Percentiles rank a stretch among this genome's conserved stretches.
Evolutionary conservation across 1,140 invertebrate genomes (phyloP).

Genomic region (Tetragnatha versicolor): DNA sequence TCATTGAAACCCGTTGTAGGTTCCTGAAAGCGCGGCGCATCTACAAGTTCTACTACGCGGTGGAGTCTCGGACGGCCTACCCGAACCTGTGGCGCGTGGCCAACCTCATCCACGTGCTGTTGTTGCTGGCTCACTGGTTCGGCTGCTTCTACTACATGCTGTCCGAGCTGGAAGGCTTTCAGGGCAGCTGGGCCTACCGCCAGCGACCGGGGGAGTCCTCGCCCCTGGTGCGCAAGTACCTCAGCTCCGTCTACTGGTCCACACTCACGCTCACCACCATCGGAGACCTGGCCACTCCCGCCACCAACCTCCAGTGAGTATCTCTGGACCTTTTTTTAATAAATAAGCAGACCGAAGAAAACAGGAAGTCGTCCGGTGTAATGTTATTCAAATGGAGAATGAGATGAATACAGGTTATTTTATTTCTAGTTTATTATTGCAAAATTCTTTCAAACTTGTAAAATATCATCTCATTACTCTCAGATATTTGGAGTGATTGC

Average conservation of each 20-base stretch:
- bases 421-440: no score
- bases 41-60: slow-evolving; percentile 93
- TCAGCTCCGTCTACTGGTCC: slow-evolving; percentile 95
- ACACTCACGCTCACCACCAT: slow-evolving; percentile 95
- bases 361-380: no score
- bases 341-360: no score
- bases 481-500: no score
- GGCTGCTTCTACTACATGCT: slow-evolving; percentile 96
- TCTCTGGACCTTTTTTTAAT: not conserved
- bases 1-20: slow-evolving; percentile 55
- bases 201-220: slow-evolving; percentile 75
- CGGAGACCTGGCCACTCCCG: slow-evolving; percentile 90
- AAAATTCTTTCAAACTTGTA: no score
- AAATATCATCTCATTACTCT: no score
- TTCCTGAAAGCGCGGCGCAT: slow-evolving; percentile 82
- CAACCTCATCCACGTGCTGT: slow-evolving; percentile 91
- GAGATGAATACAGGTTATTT: no score
- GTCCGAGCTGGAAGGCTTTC: slow-evolving; percentile 88
- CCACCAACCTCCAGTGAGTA: slow-evolving; percentile 95
- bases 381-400: no score
- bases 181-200: slow-evolving; percentile 87
- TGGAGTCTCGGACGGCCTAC: slow-evolving; percentile 92
- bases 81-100: slow-evolving; percentile 94
- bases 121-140: slow-evolving; percentile 96
- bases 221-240: slow-evolving; percentile 87